These are phyloP conservation scores for Pseudomyrmex pallidus DNA, from an alignment of 1,140 invertebrate species.

Conservation along the genomic window DNA sequence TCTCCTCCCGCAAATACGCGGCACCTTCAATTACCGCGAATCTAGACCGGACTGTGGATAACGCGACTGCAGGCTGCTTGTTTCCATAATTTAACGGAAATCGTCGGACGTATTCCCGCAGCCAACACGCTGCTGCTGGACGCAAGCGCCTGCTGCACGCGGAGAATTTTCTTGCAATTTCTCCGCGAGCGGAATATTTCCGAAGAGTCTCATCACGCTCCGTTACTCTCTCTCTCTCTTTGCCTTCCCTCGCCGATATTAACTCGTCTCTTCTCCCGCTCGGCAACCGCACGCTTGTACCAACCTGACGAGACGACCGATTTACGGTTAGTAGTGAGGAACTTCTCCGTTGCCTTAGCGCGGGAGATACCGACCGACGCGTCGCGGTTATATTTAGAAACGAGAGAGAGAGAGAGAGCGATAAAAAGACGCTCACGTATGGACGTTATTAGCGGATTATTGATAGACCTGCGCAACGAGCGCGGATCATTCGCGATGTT, in stretches of 20 bases:
- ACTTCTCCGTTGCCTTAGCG: constrained; percentile 54
- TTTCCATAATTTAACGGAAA: constrained; percentile 72
- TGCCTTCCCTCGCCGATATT: constrained; percentile 47
- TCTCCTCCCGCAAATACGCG: constrained; percentile 12
- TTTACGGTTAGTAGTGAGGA: constrained; percentile 62
- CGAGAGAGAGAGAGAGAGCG: not conserved
- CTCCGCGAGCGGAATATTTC: constrained; percentile 33
- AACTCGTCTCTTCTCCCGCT: constrained; percentile 48
- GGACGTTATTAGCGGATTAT: constrained; percentile 47
- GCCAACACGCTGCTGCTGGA: constrained; percentile 18
- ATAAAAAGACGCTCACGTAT: not conserved
- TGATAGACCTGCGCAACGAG: constrained; percentile 12
- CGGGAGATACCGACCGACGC: not conserved
- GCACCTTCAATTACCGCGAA: constrained; percentile 62
- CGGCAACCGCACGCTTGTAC: constrained; percentile 32
- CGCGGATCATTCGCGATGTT: not conserved
- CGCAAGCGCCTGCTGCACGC: not conserved
- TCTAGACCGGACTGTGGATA: constrained; percentile 31
- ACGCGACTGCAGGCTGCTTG: constrained; percentile 34
- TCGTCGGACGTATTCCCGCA: constrained; percentile 42
- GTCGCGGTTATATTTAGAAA: constrained; percentile 53
- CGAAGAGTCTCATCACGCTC: constrained; percentile 12
- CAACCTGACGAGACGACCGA: constrained; percentile 39
- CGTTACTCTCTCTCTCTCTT: not conserved
- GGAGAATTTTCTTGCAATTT: not conserved